Conservation (phyloP, 2,888 invertebrate genomes). For the Norana najaformis region DNA sequence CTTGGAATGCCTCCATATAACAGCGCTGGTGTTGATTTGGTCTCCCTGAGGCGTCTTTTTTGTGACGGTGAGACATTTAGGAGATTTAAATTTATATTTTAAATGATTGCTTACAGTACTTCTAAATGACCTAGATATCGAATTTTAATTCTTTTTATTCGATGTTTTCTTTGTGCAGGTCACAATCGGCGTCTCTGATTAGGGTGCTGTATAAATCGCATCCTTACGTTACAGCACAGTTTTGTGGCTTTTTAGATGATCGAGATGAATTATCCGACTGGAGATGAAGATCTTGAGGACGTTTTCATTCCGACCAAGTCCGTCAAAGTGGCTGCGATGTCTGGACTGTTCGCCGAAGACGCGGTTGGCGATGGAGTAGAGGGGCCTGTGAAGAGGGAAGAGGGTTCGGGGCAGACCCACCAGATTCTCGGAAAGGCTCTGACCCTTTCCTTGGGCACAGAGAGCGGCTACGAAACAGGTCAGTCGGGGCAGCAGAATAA, state of each 20-base stretch:
- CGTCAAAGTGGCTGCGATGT: not conserved
- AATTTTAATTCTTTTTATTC: not conserved
- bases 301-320: not conserved
- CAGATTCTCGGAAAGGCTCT: slow-evolving; percentile 21
- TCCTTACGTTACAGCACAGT: not conserved
- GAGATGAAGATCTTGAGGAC: not conserved
- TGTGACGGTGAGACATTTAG: no score
- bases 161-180: not conserved
- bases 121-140: not conserved
- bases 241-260: not conserved
- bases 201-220: not conserved
- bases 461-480: slow-evolving; percentile 21
- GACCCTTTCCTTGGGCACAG: not conserved
- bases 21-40: no score
- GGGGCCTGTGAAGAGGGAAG: not conserved
- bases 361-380: not conserved
- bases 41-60: no score
- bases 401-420: not conserved
- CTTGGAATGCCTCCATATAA: not conserved
- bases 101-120: not conserved
- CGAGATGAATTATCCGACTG: not conserved
- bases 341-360: not conserved
- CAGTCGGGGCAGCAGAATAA: not conserved
- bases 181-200: not conserved
- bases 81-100: no score